These are phyloP conservation scores for Solea senegalensis DNA, from an alignment of 2,113 vertebrate genomes.

Conservation along the genomic window DNA sequence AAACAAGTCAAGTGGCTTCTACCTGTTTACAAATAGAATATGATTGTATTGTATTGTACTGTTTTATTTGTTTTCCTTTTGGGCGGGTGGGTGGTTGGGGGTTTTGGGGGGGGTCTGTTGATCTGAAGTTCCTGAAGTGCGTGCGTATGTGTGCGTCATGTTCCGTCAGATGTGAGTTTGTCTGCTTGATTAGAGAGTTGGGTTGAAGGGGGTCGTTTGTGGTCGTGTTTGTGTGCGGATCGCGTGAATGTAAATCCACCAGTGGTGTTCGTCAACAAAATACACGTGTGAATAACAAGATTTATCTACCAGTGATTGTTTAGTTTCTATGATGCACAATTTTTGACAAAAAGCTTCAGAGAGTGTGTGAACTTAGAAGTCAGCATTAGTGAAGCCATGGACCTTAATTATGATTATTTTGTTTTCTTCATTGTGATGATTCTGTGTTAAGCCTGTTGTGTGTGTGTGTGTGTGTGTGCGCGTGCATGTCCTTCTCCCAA, in stretches of 20 bases:
- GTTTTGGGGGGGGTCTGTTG: constrained; percentile 80
- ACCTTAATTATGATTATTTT: constrained; percentile 76
- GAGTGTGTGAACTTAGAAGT: constrained; percentile 62
- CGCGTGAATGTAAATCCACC: constrained; percentile 79
- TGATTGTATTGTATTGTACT: constrained; percentile 99
- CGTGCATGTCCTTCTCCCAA: constrained; percentile 12
- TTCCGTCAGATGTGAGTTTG: constrained; percentile 18
- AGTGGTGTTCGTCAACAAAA: constrained; percentile 63
- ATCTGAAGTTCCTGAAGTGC: constrained; percentile 90
- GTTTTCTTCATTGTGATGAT: constrained; percentile 45
- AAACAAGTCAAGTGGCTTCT: constrained; percentile 99
- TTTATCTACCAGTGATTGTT: constrained; percentile 75
- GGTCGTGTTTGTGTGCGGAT: constrained; percentile 49
- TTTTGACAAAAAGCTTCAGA: constrained; percentile 52
- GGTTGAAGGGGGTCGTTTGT: background rate
- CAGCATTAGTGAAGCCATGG: constrained; percentile 84
- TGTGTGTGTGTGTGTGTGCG: constrained; percentile 16
- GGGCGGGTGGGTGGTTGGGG: background rate
- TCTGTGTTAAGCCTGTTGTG: constrained; percentile 39
- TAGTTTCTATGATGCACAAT: constrained; percentile 74
- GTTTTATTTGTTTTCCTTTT: constrained; percentile 29
- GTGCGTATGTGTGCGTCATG: constrained; percentile 22
- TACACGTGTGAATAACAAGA: constrained; percentile 62
- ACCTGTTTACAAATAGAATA: constrained; percentile 99
- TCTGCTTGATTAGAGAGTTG: constrained; percentile 6